phyloP scores from a whole-genome alignment of 2,888 invertebrate species.

The Eremobia ochroleuca region DNA sequence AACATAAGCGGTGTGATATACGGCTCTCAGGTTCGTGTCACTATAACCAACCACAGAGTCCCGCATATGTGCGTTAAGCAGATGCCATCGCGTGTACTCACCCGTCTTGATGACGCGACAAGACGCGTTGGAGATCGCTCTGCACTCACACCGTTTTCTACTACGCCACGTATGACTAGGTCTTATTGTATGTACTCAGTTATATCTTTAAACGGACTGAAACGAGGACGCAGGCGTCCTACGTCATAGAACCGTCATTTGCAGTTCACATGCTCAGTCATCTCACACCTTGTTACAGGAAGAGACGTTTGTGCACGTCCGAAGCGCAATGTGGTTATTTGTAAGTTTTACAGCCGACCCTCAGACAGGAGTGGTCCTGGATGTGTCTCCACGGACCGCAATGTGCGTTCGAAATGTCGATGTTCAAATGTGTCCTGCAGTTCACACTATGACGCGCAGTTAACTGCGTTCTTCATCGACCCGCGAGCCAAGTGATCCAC shows the following conservation, averaged over 20 bases:
- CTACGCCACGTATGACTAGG: conserved; percentile 8
- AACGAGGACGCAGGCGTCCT: conserved; percentile 19
- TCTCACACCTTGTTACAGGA: conserved; percentile 18
- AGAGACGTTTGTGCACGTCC: conserved; percentile 5
- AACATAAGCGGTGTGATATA: background rate
- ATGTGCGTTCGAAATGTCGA: conserved; percentile 92
- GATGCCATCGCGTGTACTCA: conserved; percentile 11
- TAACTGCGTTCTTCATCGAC: conserved; percentile 92
- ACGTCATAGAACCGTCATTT: conserved; percentile 62
- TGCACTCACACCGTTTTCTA: conserved; percentile 19
- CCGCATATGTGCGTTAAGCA: conserved; percentile 23
- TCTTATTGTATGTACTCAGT: conserved; percentile 26
- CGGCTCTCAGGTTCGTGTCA: background rate
- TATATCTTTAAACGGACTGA: conserved; percentile 61
- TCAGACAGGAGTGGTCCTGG: conserved; percentile 88
- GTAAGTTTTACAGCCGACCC: conserved; percentile 78
- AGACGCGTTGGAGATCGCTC: conserved; percentile 12
- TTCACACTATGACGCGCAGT: conserved; percentile 86
- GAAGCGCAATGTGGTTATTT: conserved; percentile 62
- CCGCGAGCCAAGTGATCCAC: conserved; percentile 92
- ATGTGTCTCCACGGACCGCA: conserved; percentile 88
- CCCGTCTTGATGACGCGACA: conserved; percentile 1
- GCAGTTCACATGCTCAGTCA: conserved; percentile 5
- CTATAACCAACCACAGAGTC: conserved; percentile 30
- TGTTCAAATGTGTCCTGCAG: conserved; percentile 91